Conservation (phyloP, 2,888 invertebrate genomes). For the Tenthredo distinguenda region DNA sequence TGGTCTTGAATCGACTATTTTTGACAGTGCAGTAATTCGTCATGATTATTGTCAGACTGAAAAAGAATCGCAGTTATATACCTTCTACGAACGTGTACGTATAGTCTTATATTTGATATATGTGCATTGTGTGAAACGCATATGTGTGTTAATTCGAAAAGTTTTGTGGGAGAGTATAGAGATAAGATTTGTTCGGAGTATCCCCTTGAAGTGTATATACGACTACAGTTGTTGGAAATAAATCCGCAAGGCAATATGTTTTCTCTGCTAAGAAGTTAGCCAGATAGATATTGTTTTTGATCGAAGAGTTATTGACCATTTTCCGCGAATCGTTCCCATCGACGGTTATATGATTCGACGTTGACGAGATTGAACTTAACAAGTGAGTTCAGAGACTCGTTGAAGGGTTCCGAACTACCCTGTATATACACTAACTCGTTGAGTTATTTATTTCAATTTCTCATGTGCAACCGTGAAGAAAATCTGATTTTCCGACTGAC, state of each 20-base stretch:
- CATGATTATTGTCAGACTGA: not conserved
- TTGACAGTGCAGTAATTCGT: not conserved
- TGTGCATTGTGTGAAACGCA: not conserved
- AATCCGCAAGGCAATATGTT: constrained; percentile 4
- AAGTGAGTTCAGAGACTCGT: not conserved
- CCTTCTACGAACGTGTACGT: not conserved
- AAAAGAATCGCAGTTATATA: no score
- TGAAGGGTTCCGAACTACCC: not conserved
- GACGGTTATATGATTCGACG: not conserved
- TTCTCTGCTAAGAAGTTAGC: not conserved
- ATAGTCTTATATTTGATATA: not conserved
- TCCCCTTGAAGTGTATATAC: not conserved
- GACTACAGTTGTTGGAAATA: not conserved
- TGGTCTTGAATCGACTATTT: not conserved
- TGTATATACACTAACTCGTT: not conserved
- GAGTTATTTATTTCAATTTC: constrained; percentile 43
- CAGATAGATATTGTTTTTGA: constrained; percentile 5
- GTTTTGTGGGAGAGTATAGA: not conserved
- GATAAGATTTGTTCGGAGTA: not conserved
- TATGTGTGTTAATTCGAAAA: not conserved
- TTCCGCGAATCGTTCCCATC: not conserved
- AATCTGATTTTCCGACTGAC: constrained; percentile 38
- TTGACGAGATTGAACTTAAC: not conserved
- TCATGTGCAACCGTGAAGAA: constrained; percentile 7
- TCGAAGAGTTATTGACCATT: constrained; percentile 14